These are phyloP conservation scores for Dynastes grantii DNA, from an alignment of 2,888 invertebrate species.

Conservation along the genomic window DNA sequence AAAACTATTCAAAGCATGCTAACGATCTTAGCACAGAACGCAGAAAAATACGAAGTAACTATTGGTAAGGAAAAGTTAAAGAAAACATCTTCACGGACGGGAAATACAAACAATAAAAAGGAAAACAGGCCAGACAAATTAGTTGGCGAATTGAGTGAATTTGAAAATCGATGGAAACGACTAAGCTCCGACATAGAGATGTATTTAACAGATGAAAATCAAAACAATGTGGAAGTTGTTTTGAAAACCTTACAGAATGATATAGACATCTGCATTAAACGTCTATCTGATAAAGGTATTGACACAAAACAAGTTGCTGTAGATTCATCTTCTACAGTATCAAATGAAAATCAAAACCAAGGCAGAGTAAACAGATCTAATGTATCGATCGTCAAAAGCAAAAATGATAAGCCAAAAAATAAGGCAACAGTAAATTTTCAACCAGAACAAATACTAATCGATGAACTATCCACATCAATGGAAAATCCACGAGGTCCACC, in stretches of 20 bases:
- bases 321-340: neutral
- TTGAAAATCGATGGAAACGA: constrained; percentile 46
- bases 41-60: constrained; percentile 46
- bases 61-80: constrained; percentile 37
- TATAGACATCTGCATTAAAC: constrained; percentile 22
- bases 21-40: constrained; percentile 50
- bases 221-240: constrained; percentile 31
- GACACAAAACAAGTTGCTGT: neutral
- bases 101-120: neutral
- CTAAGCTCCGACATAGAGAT: constrained; percentile 35
- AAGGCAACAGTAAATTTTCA: constrained; percentile 14
- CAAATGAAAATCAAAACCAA: constrained; percentile 1
- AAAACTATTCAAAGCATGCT: constrained; percentile 54
- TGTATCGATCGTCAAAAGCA: constrained; percentile 2
- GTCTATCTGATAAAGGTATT: neutral
- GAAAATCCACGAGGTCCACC: neutral
- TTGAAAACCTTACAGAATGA: constrained; percentile 25
- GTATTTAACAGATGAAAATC: constrained; percentile 37
- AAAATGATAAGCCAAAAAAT: constrained; percentile 27
- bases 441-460: constrained; percentile 16
- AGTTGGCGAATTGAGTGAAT: constrained; percentile 25
- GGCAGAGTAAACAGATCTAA: constrained; percentile 1
- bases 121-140: constrained; percentile 24
- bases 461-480: constrained; percentile 10
- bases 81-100: constrained; percentile 3